A percentile compares a stretch with the other conserved stretches of the same genome.
Evolutionary conservation across 1,140 invertebrate species (phyloP).

Genomic region (Aleiodes sp.): DNA sequence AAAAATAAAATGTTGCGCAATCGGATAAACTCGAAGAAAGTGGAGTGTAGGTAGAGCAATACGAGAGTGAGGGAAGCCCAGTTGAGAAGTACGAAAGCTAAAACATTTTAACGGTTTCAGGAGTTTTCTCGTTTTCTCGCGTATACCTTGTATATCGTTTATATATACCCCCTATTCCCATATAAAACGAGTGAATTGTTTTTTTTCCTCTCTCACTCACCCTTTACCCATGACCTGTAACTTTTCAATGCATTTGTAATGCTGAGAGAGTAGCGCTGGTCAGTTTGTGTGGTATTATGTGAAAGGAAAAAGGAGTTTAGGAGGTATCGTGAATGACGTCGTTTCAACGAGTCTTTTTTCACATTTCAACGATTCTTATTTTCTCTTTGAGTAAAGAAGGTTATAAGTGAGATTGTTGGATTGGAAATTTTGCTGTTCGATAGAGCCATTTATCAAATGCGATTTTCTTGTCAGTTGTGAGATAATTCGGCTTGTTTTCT

Average conservation of each 20-base stretch:
- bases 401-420: background rate
- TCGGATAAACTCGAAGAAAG: slow-evolving; percentile 16
- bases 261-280: background rate
- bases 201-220: background rate
- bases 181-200: background rate
- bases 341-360: too few species aligned
- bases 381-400: too few species aligned
- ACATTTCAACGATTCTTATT: too few species aligned
- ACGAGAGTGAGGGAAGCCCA: background rate
- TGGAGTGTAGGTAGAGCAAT: background rate
- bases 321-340: background rate
- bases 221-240: background rate
- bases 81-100: slow-evolving; percentile 4
- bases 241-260: slow-evolving; percentile 10
- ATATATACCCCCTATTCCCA: background rate
- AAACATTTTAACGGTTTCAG: slow-evolving; percentile 12
- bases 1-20: slow-evolving; percentile 12
- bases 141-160: slow-evolving; percentile 10
- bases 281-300: slow-evolving; percentile 5
- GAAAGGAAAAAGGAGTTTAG: background rate
- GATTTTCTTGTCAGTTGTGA: slow-evolving; percentile 4
- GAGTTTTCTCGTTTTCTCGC: slow-evolving; percentile 16
- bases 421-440: background rate
- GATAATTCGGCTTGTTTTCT: background rate
- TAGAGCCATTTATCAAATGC: background rate